Percentiles rank a stretch among this genome's conserved stretches.
Evolutionary conservation across 2,888 invertebrate species (phyloP).

Genomic region (Agrotis puta): DNA sequence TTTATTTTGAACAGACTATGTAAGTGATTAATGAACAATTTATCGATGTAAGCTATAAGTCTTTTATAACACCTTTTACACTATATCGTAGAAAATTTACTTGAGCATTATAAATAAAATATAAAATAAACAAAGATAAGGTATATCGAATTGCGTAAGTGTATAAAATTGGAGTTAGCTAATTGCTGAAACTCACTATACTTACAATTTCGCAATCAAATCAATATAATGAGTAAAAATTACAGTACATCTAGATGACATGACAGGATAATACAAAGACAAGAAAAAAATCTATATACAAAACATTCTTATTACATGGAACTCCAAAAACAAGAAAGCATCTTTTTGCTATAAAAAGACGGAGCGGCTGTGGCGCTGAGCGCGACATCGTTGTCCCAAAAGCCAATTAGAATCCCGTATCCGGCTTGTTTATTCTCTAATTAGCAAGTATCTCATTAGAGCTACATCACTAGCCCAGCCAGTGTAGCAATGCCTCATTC

Average conservation of each 20-base stretch:
- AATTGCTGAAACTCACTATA: too few relatives aligned
- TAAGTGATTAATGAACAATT: too few relatives aligned
- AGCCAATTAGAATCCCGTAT: conserved; percentile 90
- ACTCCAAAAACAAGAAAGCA: conserved; percentile 58
- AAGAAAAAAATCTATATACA: conserved; percentile 14
- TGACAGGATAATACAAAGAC: neutral
- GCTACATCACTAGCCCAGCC: conserved; percentile 85
- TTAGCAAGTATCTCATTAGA: conserved; percentile 90
- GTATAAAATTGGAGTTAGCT: too few relatives aligned
- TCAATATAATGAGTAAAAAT: neutral
- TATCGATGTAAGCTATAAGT: too few relatives aligned
- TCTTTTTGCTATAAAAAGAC: conserved; percentile 70
- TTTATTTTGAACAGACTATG: too few relatives aligned
- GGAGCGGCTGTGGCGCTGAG: conserved; percentile 61
- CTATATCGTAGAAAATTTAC: too few relatives aligned
- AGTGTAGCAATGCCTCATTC: conserved; percentile 85
- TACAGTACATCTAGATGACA: neutral
- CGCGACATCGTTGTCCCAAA: conserved; percentile 83
- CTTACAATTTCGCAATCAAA: too few relatives aligned
- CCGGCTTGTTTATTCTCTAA: conserved; percentile 89
- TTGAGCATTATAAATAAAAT: too few relatives aligned
- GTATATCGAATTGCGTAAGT: too few relatives aligned
- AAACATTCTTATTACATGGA: conserved; percentile 44
- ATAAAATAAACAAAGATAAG: too few relatives aligned
- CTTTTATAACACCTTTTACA: too few relatives aligned